Evolutionary conservation across 2,113 vertebrate species (phyloP).

Genomic region (Vulpes vulpes): DNA sequence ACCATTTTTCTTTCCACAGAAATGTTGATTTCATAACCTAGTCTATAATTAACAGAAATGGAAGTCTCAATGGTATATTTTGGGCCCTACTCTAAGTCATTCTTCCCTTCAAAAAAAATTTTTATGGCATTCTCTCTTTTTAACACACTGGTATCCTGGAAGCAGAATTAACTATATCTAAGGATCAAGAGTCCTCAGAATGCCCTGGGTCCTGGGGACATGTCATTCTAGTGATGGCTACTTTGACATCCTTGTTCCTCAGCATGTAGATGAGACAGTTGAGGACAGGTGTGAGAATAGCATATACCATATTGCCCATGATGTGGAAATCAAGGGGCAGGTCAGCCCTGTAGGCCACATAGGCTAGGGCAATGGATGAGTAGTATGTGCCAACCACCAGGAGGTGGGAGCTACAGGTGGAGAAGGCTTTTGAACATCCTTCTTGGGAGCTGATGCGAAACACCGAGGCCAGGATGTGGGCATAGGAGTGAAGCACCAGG

Average conservation of each 20-base stretch:
- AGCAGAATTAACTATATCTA: neutral
- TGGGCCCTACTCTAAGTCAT: conserved; percentile 1
- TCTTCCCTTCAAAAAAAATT: neutral
- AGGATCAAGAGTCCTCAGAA: neutral
- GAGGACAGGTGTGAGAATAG: conserved; percentile 24
- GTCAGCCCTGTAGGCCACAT: conserved; percentile 12
- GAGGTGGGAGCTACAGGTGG: conserved; percentile 71
- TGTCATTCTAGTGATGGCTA: conserved; percentile 1
- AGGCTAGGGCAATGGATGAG: conserved; percentile 32
- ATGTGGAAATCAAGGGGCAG: conserved; percentile 61
- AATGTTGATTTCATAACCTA: conserved; percentile 13
- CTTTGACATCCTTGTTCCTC: conserved; percentile 53
- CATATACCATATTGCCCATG: conserved; percentile 46
- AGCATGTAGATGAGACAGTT: conserved; percentile 31
- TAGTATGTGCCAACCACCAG: conserved; percentile 72
- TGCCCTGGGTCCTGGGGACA: neutral
- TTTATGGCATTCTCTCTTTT: neutral
- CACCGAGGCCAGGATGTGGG: conserved; percentile 19
- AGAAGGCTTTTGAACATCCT: conserved; percentile 65
- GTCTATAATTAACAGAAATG: conserved; percentile 1
- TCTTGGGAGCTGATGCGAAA: conserved; percentile 57
- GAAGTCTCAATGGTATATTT: neutral
- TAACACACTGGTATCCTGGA: neutral
- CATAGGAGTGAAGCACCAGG: conserved; percentile 40
- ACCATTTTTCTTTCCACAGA: conserved; percentile 34